Evolutionary conservation across 1,140 invertebrate species (phyloP), one percentile per base, ranked within the genome.

Genomic region (Nomia melanderi): DNA sequence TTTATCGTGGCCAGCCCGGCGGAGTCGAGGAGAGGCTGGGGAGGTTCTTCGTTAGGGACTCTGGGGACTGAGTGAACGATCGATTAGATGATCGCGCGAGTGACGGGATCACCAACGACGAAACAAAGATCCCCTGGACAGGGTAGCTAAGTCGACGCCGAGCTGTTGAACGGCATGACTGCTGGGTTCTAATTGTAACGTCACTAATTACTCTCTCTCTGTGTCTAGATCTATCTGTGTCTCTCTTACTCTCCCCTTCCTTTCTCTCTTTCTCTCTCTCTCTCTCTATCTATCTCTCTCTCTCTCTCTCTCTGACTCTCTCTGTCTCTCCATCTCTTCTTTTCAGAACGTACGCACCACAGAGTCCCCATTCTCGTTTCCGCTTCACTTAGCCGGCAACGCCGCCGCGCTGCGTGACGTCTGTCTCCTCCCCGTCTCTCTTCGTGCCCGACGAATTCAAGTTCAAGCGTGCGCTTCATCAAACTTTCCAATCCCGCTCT

Each of bases 381-480:
- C 57, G 6, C 31, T 47, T 47, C 8, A 41, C 31, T 64, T 1
- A 39, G 25, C 9, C n/a, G 27, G 1, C 27, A 31, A 57, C 12
- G 9, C 9, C 20, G 8, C 9, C 53, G 41, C 27, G 36, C 54
- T 70, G 8, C 31, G 20, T 8, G n/a, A 17, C 75, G 59, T 84
- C 54, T 72, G 25, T 79, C 36, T 73, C 27, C 23, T 76, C 29
- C 41, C 31, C 17, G 23, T n/a, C n/a, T n/a, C 9, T 65, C 39
- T 41, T 47, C 44, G 39, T 64, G 36, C 25, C 31, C 20, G 57
- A 72, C 14, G 20, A 50, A 75, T 65, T 69, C n/a, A 59, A 75
- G 64, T 78, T 73, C 53, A 78, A 82, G 80, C 81, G 80, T 75
- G 81, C 47, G 81, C 81, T 79, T 82, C 76, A 81, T 81, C 81